These are phyloP conservation scores for Elaphurus davidianus DNA, from an alignment of 2,113 vertebrate genomes.

Conservation along the genomic window DNA sequence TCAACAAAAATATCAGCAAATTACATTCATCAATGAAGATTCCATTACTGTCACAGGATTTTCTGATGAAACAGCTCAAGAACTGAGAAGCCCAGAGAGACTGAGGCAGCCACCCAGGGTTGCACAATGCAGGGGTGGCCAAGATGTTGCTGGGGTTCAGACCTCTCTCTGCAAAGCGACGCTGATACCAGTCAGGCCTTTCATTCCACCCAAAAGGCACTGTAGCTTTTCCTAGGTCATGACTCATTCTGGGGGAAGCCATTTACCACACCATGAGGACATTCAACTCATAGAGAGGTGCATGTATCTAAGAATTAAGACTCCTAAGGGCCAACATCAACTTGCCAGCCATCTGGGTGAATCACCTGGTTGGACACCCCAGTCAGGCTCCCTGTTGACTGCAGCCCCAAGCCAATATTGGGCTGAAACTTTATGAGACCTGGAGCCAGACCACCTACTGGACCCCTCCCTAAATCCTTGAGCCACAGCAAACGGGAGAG, in stretches of 20 bases:
- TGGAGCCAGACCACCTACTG: background rate
- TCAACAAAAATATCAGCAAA: background rate
- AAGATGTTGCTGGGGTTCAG: rapidly evolving
- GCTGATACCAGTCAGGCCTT: background rate
- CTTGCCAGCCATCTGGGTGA: background rate
- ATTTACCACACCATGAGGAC: background rate
- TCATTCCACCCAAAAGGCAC: background rate
- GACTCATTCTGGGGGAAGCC: background rate
- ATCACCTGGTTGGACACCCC: background rate
- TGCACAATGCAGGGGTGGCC: background rate
- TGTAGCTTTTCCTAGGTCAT: background rate
- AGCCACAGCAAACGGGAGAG: background rate
- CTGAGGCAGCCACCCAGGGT: background rate
- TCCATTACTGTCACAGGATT: background rate
- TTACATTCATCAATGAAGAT: background rate
- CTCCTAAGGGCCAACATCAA: background rate
- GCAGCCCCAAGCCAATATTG: background rate
- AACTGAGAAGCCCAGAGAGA: background rate
- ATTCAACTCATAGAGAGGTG: background rate
- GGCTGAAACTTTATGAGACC: background rate
- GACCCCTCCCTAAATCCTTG: background rate
- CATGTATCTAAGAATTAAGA: background rate
- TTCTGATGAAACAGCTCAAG: background rate
- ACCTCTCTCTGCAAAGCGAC: background rate
- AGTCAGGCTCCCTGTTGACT: background rate